Base-by-base conservation (phyloP, 2,797 vertebrate species). In the Sylvia borin region DNA sequence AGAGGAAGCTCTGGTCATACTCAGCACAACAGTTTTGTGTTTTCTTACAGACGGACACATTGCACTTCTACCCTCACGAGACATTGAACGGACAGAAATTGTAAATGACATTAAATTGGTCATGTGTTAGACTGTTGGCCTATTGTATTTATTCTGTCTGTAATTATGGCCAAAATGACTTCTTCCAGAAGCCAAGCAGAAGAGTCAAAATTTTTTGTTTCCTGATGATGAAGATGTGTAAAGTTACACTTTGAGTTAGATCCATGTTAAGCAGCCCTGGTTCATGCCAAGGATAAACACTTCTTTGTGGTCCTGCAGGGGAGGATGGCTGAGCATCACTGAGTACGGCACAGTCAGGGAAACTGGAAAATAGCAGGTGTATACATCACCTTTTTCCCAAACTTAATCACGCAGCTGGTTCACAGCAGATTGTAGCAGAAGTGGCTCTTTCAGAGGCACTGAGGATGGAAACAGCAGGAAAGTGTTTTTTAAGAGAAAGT, bases 401-500 rank as follows among this genome's bases (percentile, higher is more conserved):
- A 86, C 21, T 50, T 91, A 88, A 85, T 93, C 91, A 85, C 0
- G 0, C 53, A 88, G 85, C 42, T 93, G 85, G 78, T 91, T 88
- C 89, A 71, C 62, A 73, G 51, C 47, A 94, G 75, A 91, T 50
- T 95, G 51, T n/a, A 78, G 65, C 50, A 92, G 82, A 94, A 96
- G 93, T 93, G 82, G 84, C 82, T 95, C 70, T 83, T 86, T 83
- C 62, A 84, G 87, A 93, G 24, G 36, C 36, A 70, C n/a, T 55
- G 32, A 82, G 40, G 76, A 38, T 71, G n/a, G 57, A 87, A 94
- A 86, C 53, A 90, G 92, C 73, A 90, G 82, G 73, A 73, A 93
- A 88, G 81, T 88, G 72, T 25, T 95, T 94, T 78, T 81, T 85
- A 88, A 90, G 88, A 80, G 87, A 89, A 88, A 92, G 90, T 92